Conservation (phyloP, 2,797 vertebrate genomes). For the Macropus fuliginosus region DNA sequence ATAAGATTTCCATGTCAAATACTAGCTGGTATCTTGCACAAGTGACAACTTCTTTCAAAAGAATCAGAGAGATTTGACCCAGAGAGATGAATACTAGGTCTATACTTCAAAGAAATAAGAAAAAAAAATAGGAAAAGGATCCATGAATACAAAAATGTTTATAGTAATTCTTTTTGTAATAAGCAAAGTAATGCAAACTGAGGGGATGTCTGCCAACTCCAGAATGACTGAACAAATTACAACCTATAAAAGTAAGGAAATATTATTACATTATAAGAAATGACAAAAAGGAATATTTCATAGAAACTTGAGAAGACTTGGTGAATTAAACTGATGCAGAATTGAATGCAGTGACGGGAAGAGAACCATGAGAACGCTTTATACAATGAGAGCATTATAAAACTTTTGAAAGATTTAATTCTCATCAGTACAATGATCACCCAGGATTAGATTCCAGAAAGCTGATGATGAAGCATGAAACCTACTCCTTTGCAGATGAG, state of each 20-base stretch:
- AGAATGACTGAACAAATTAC: background rate
- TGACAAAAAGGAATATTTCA: background rate
- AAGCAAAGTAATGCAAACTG: background rate
- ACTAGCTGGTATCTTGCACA: background rate
- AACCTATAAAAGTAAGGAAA: background rate
- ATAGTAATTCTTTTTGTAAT: background rate
- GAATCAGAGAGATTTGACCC: background rate
- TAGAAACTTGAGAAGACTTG: background rate
- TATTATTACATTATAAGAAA: background rate
- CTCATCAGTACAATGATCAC: background rate
- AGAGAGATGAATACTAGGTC: background rate
- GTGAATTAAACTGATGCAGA: background rate
- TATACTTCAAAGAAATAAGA: background rate
- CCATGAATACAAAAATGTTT: background rate
- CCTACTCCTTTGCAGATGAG: background rate
- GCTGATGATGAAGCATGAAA: background rate
- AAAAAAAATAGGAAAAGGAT: background rate
- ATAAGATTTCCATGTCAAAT: background rate
- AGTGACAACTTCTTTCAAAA: background rate
- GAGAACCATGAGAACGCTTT: background rate
- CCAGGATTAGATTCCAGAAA: background rate
- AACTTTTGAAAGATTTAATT: background rate
- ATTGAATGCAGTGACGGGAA: background rate
- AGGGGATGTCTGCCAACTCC: background rate
- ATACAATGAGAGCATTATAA: background rate